phyloP scores from a whole-genome alignment of 2,888 invertebrate genomes.

The Xanthorhoe spadicearia region DNA sequence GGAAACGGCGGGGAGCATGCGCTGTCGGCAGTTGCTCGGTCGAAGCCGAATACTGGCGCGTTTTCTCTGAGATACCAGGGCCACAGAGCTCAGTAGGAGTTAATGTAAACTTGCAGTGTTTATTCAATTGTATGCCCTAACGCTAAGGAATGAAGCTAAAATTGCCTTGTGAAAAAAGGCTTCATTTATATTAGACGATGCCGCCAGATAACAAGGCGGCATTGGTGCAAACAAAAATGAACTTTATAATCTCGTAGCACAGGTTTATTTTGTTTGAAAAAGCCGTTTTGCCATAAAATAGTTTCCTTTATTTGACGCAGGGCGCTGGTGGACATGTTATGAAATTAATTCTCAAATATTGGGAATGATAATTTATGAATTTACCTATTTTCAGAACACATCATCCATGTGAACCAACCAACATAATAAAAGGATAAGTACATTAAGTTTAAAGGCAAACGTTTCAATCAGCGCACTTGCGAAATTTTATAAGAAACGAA shows the following conservation, averaged over 20 bases:
- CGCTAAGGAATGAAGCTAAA: conserved; percentile 34
- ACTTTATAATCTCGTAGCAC: conserved; percentile 45
- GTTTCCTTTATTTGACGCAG: conserved; percentile 77
- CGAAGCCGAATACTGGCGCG: conserved; percentile 83
- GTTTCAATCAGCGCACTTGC: no score
- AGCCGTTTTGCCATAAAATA: conserved; percentile 61
- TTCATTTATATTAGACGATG: conserved; percentile 65
- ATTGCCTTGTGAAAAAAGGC: conserved; percentile 40
- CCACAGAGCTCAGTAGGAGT: conserved; percentile 81
- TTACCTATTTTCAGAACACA: not conserved
- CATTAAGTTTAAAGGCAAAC: no score
- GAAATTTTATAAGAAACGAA: no score
- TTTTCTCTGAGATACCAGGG: conserved; percentile 81
- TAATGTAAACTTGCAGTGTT: conserved; percentile 46
- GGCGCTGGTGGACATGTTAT: conserved; percentile 63
- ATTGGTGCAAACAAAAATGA: conserved; percentile 50
- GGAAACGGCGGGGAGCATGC: conserved; percentile 80
- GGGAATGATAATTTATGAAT: not conserved
- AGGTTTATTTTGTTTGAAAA: conserved; percentile 21
- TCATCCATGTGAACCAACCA: no score
- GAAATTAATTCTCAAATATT: conserved; percentile 22
- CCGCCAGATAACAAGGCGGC: conserved; percentile 70
- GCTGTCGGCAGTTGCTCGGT: conserved; percentile 74
- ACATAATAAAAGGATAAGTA: not conserved
- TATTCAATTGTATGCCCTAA: conserved; percentile 51